phyloP scores from a whole-genome alignment of 1,140 invertebrate genomes.

The Eufriesea mexicana region DNA sequence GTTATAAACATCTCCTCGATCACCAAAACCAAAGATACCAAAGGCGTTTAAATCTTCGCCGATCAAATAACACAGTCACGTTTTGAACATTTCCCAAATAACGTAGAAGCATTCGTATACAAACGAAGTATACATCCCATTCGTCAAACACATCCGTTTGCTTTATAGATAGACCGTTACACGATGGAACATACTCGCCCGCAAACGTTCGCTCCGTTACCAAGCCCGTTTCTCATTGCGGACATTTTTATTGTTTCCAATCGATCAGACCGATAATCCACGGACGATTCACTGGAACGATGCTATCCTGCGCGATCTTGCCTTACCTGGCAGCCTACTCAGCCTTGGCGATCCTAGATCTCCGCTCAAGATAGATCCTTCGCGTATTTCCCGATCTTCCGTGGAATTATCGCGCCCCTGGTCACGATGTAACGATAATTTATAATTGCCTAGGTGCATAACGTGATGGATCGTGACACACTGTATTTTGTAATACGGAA shows the following conservation, averaged over 20 bases:
- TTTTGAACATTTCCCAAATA: no score
- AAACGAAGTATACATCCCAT: background rate
- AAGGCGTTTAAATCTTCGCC: no score
- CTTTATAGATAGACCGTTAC: slow-evolving; percentile 7
- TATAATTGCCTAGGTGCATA: no score
- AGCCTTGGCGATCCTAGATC: background rate
- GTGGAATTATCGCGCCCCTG: no score
- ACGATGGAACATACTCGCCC: background rate
- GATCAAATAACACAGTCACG: no score
- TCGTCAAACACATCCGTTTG: background rate
- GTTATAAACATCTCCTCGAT: no score
- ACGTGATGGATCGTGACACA: background rate
- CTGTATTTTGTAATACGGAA: no score
- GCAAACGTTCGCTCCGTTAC: background rate
- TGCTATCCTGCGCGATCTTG: slow-evolving; percentile 19
- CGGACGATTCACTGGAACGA: slow-evolving; percentile 14
- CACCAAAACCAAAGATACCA: no score
- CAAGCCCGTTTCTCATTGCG: background rate
- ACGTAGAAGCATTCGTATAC: background rate
- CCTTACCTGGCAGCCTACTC: background rate
- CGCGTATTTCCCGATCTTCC: no score
- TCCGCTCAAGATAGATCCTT: background rate
- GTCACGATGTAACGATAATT: background rate
- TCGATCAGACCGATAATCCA: slow-evolving; percentile 32
- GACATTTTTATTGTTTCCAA: slow-evolving; percentile 32